Conservation (phyloP, 2,113 vertebrate species). For the Eira barbara region DNA sequence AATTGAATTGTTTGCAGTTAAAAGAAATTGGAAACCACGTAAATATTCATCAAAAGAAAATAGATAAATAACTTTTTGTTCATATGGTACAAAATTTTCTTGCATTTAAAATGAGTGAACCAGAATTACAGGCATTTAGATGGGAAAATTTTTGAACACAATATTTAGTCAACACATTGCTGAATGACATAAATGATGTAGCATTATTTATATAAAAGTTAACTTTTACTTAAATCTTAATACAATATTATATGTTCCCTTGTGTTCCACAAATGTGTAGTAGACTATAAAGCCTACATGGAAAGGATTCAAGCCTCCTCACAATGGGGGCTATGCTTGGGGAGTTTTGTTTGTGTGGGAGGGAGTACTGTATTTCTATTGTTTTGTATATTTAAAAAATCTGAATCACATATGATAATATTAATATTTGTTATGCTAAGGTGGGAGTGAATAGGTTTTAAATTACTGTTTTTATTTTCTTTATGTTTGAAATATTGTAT, state of each 20-base stretch:
- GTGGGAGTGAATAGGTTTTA: background rate
- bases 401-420: background rate
- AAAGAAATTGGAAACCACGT: slow-evolving; percentile 14
- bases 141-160: background rate
- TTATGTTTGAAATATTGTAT: background rate
- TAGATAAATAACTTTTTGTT: background rate
- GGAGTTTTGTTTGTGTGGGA: background rate
- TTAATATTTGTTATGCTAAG: background rate
- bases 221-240: background rate
- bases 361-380: background rate
- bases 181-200: background rate
- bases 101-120: background rate
- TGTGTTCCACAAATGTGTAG: background rate
- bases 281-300: background rate
- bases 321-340: background rate
- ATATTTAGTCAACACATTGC: background rate
- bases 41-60: background rate
- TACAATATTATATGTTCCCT: background rate
- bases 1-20: background rate
- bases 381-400: background rate
- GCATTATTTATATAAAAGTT: background rate
- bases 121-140: background rate
- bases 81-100: background rate
- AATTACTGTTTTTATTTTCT: background rate
- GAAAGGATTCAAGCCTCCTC: background rate